Conservation (phyloP, 2,797 vertebrate species). For the Danio tinwini region DNA sequence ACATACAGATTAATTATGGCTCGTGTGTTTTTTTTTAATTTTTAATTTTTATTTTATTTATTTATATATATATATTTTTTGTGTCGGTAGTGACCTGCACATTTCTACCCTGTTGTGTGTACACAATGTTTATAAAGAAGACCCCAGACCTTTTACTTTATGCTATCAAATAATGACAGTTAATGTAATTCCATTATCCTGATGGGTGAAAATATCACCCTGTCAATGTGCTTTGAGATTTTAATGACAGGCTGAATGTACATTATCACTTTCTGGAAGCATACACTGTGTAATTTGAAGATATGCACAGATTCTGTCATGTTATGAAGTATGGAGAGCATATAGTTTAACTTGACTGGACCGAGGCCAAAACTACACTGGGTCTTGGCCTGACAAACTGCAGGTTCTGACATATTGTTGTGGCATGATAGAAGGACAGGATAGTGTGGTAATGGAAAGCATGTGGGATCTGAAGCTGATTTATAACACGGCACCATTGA, state of each 20-base stretch:
- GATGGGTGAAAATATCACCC: neutral
- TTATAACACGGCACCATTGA: slow-evolving; percentile 64
- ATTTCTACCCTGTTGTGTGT: too few relatives aligned
- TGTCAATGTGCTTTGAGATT: neutral
- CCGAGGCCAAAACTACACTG: too few relatives aligned
- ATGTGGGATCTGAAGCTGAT: slow-evolving; percentile 50
- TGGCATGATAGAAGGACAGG: slow-evolving; percentile 24
- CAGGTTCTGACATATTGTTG: slow-evolving; percentile 8
- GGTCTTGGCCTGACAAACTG: neutral
- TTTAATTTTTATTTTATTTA: too few relatives aligned
- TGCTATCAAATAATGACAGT: neutral
- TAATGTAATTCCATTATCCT: neutral
- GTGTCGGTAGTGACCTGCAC: too few relatives aligned
- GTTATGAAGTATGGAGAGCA: neutral
- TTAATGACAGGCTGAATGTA: slow-evolving; percentile 1
- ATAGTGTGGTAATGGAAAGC: slow-evolving; percentile 9
- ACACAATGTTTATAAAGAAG: neutral
- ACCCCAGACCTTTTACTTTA: neutral
- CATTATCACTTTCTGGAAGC: neutral
- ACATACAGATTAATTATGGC: too few relatives aligned
- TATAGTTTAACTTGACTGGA: neutral
- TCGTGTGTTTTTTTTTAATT: too few relatives aligned
- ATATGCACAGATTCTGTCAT: neutral
- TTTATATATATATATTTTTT: too few relatives aligned
- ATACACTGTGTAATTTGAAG: neutral